A percentile compares a stretch with the other conserved stretches of the same genome.
Conservation (phyloP, 2,888 invertebrate species). For the Dioctria linearis region DNA sequence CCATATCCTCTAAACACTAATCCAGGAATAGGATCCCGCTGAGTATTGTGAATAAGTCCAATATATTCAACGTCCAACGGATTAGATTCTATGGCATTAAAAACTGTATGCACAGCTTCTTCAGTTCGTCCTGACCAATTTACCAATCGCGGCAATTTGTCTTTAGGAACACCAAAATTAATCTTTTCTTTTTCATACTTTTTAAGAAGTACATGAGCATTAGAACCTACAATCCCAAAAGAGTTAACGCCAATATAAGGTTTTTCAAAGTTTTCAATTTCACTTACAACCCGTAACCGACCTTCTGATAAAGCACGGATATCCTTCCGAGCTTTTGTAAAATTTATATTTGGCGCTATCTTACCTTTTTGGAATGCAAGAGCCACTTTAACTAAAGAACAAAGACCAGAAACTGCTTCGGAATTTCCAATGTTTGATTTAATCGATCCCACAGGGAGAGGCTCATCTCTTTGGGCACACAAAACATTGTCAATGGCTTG, state of each 20-base stretch:
- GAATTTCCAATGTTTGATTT: conserved; percentile 96
- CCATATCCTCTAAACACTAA: conserved; percentile 85
- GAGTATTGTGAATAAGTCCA: conserved; percentile 75
- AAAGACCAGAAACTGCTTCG: conserved; percentile 88
- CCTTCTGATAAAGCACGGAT: conserved; percentile 77
- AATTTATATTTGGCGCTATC: conserved; percentile 92
- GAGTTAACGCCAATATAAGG: conserved; percentile 89
- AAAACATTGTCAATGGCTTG: conserved; percentile 86
- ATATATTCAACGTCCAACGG: conserved; percentile 77
- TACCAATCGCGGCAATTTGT: conserved; percentile 81
- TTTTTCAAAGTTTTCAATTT: conserved; percentile 79
- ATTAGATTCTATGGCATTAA: conserved; percentile 76
- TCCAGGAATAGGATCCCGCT: conserved; percentile 74
- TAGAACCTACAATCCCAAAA: conserved; percentile 95
- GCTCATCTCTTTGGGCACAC: conserved; percentile 81
- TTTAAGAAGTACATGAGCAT: conserved; percentile 73
- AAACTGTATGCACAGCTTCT: conserved; percentile 78
- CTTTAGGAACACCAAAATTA: conserved; percentile 76
- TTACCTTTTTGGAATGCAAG: conserved; percentile 85
- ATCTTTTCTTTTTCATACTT: conserved; percentile 64
- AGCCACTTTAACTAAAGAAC: conserved; percentile 85
- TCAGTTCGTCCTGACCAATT: conserved; percentile 86
- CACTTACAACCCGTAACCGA: conserved; percentile 81
- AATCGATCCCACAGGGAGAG: conserved; percentile 89
- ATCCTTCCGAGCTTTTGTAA: conserved; percentile 75